These are phyloP conservation scores for Pyrocephalus nanus DNA, from an alignment of 2,797 vertebrate species.

Conservation along the genomic window DNA sequence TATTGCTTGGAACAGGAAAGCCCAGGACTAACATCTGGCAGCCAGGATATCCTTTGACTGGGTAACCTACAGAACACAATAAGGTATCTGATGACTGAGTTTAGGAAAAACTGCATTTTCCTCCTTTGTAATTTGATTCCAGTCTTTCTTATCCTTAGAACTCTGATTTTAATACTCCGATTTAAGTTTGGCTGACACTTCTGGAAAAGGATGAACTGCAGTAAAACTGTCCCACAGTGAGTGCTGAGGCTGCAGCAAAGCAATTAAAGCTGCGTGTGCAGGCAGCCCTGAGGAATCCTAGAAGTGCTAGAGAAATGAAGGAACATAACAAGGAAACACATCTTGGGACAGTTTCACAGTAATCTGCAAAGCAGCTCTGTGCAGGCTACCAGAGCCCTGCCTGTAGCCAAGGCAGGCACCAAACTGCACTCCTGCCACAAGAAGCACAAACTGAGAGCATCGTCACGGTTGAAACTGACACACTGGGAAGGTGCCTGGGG, in stretches of 20 bases:
- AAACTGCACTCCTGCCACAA: background rate
- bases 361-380: background rate
- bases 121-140: background rate
- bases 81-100: background rate
- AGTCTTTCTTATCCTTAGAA: background rate
- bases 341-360: background rate
- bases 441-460: background rate
- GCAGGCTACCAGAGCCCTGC: background rate
- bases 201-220: background rate
- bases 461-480: fast-evolving
- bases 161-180: background rate
- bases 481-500: background rate
- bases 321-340: background rate
- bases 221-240: background rate
- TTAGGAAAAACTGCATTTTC: background rate
- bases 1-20: background rate
- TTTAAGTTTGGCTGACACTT: background rate
- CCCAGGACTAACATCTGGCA: background rate
- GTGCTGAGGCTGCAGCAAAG: background rate
- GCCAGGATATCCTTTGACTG: background rate
- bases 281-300: background rate
- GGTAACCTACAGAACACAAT: background rate
- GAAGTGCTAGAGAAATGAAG: background rate
- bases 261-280: background rate
- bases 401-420: background rate